Evolutionary conservation across 2,888 invertebrate genomes (phyloP).

Genomic region (Limnephilus lunatus): DNA sequence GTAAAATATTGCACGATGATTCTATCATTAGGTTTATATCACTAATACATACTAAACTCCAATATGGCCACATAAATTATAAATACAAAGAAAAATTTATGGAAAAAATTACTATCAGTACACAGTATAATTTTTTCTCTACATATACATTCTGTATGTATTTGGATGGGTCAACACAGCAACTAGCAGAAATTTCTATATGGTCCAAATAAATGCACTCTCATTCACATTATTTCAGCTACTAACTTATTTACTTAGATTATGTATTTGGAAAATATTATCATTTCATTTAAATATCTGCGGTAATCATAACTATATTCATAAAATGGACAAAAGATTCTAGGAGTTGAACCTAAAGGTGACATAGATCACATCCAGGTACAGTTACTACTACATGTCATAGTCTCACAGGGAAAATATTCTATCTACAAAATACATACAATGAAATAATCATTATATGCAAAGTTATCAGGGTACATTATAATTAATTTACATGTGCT

Average conservation of each 20-base stretch:
- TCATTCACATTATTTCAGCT: neutral
- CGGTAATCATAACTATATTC: neutral
- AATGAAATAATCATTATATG: neutral
- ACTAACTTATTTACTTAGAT: neutral
- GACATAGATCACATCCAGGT: neutral
- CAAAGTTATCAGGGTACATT: neutral
- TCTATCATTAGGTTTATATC: neutral
- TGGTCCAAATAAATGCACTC: neutral
- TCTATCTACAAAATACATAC: neutral
- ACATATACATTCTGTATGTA: neutral
- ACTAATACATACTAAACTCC: neutral
- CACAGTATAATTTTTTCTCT: neutral
- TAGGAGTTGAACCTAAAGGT: neutral
- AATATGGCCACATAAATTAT: neutral
- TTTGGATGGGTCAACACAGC: neutral
- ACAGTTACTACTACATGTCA: neutral
- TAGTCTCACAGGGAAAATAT: neutral
- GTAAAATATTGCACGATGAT: neutral
- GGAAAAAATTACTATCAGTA: neutral
- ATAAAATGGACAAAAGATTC: neutral
- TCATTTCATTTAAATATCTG: neutral
- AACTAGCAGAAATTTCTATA: neutral
- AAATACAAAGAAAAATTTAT: neutral
- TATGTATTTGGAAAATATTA: neutral
- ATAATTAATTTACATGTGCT: neutral